Evolutionary conservation across 2,113 vertebrate genomes (phyloP), one percentile per base, ranked within the genome.

Genomic region (Daphoenositta chrysoptera): DNA sequence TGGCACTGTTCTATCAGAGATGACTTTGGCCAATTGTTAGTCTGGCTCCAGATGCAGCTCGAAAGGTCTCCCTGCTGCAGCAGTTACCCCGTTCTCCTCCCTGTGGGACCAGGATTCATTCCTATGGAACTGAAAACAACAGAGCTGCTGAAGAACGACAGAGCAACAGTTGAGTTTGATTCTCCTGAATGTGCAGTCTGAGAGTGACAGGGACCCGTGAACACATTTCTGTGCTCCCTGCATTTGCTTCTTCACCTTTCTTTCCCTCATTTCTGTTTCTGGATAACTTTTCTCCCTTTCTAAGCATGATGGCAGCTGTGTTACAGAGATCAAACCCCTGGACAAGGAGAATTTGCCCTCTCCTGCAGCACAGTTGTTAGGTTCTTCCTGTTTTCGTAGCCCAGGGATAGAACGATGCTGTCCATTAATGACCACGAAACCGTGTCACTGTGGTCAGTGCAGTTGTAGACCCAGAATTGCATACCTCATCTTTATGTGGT

Each of bases 31-130:
- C 87, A 65, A 15, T 50, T 91, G 61, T 68, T 69, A 50, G 44
- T 65, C 87, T 92, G 91, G 83, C 80, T 93, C 68, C 81, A 92
- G 87, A 86, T 48, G 47, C 54, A 53, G 78, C 76, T 92, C 81
- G 44, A 4, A 87, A 64, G 48, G 65, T 91, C 83, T 69, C 77
- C 51, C 61, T 80, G 51, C 71, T 90, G 44, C 71, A 72, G 66
- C 79, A 66, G 68, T 53, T 61, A 57, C 78, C 54, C 75, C 3
- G 0, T 51, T 33, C 66, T 53, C 20, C 42, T 80, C 68, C 42
- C 42, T 2, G 3, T 47, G 66, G 86, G 14, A 8, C 21, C 65
- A 48, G 37, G 21, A 15, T 33, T 73, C 33, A 24, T 71, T 71
- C 84, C 86, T 84, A 8, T 19, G 13, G 93, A 93, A 84, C 42